A percentile compares a stretch with the other conserved stretches of the same genome.
These are phyloP conservation scores for Drosophila nigricruria DNA, from an alignment of 2,888 invertebrate genomes.

Conservation along the genomic window DNA sequence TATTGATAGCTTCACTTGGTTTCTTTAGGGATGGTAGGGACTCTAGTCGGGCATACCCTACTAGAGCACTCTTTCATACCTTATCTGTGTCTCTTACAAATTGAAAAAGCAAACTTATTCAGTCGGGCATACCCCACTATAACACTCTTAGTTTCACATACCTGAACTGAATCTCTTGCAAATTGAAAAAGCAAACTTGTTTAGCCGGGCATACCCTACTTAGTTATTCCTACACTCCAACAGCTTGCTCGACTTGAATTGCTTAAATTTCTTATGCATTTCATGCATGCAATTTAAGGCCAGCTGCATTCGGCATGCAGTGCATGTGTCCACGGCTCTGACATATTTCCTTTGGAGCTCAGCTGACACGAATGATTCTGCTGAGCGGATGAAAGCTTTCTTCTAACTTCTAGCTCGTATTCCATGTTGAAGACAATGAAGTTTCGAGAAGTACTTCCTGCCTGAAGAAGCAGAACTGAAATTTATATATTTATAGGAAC, in stretches of 20 bases:
- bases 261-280: constrained; percentile 53
- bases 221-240: not conserved
- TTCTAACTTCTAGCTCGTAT: not conserved
- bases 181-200: not conserved
- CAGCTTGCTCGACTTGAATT: constrained; percentile 12
- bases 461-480: not conserved
- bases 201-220: not conserved
- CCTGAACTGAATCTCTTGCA: not conserved
- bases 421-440: not conserved
- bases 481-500: not conserved
- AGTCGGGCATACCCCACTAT: not conserved
- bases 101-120: not conserved
- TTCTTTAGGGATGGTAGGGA: too few species aligned
- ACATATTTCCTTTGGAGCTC: not conserved
- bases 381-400: not conserved
- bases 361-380: not conserved
- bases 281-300: constrained; percentile 69
- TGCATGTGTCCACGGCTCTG: constrained; percentile 13
- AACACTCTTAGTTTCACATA: not conserved
- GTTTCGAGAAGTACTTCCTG: not conserved
- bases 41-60: too few species aligned
- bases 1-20: not conserved
- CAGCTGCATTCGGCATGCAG: constrained; percentile 32
- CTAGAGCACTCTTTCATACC: not conserved
- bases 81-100: not conserved